Conservation (phyloP, 2,888 invertebrate species). For the Drosophila villosipedis region DNA sequence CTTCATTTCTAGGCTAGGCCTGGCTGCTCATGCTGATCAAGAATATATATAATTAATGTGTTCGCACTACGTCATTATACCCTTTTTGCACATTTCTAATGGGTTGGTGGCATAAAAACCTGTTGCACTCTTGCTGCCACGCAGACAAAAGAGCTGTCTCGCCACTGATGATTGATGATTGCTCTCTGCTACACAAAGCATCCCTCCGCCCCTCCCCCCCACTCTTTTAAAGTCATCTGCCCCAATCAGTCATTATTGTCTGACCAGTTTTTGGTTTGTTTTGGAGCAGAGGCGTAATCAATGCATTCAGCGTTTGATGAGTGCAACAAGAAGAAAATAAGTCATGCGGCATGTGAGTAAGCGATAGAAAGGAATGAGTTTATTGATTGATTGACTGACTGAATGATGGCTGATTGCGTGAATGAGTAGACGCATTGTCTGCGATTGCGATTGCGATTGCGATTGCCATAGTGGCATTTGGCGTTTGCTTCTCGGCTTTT, state of each 20-base stretch:
- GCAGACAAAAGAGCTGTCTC: conserved; percentile 1
- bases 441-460: conserved; percentile 42
- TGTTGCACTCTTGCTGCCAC: not conserved
- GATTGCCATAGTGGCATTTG: conserved; percentile 53
- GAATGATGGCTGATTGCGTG: conserved; percentile 50
- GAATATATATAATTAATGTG: not conserved
- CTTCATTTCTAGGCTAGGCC: not conserved
- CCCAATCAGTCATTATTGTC: conserved; percentile 12
- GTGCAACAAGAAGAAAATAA: conserved; percentile 27
- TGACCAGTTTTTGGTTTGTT: conserved; percentile 36
- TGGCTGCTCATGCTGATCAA: not conserved
- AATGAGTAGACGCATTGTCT: conserved; percentile 75
- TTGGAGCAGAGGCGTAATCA: conserved; percentile 48
- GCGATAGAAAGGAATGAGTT: not conserved
- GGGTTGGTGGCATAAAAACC: not conserved
- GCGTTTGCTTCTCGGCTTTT: conserved; percentile 18
- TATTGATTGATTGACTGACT: conserved; percentile 32
- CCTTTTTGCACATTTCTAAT: not conserved
- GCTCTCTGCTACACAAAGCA: not conserved
- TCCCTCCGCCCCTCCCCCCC: rapidly evolving
- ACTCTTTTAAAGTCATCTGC: not conserved
- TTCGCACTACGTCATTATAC: not conserved
- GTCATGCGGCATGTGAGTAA: conserved; percentile 43
- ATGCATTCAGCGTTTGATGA: conserved; percentile 42
- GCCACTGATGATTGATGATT: not conserved